A percentile compares a stretch with the other conserved stretches of the same genome.
Evolutionary conservation across 1,140 invertebrate species (phyloP).

Genomic region (Drosophila grimshawi): DNA sequence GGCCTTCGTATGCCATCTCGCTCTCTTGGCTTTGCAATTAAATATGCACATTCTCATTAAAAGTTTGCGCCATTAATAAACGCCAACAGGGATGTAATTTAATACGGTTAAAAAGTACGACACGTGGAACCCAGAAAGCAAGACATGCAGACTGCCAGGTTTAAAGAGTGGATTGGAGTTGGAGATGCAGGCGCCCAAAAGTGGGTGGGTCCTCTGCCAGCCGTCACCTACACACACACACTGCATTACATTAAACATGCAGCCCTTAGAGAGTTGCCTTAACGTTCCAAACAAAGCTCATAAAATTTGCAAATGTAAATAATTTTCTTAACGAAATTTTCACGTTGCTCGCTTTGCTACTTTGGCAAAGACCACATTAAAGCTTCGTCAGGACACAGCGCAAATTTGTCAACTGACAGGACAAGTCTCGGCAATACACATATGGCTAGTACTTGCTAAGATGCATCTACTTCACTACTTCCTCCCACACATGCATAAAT

Average conservation of each 20-base stretch:
- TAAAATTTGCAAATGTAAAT: slow-evolving; percentile 83
- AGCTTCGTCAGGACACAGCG: slow-evolving; percentile 58
- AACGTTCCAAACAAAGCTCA: slow-evolving; percentile 71
- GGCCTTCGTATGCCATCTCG: slow-evolving; percentile 36
- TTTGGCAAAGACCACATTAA: slow-evolving; percentile 69
- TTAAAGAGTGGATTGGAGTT: not conserved
- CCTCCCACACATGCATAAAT: slow-evolving; percentile 59
- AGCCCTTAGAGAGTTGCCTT: slow-evolving; percentile 61
- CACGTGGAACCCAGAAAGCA: slow-evolving; percentile 64
- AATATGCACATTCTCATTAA: slow-evolving; percentile 84
- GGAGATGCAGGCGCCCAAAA: slow-evolving; percentile 9
- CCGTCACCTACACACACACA: slow-evolving; percentile 23
- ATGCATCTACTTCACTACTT: not conserved
- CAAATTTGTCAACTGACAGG: slow-evolving; percentile 76
- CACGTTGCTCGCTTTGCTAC: slow-evolving; percentile 57
- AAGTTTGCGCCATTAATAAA: slow-evolving; percentile 84
- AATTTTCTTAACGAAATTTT: slow-evolving; percentile 81
- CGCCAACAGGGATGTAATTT: slow-evolving; percentile 82
- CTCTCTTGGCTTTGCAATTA: slow-evolving; percentile 80
- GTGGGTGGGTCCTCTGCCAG: not conserved
- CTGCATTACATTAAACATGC: slow-evolving; percentile 75
- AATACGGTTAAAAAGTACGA: slow-evolving; percentile 82
- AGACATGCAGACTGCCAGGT: slow-evolving; percentile 32
- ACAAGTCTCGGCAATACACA: slow-evolving; percentile 54
- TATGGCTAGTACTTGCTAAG: slow-evolving; percentile 56